Evolutionary conservation across 2,113 vertebrate species (phyloP).

Genomic region (Cisticola juncidis): DNA sequence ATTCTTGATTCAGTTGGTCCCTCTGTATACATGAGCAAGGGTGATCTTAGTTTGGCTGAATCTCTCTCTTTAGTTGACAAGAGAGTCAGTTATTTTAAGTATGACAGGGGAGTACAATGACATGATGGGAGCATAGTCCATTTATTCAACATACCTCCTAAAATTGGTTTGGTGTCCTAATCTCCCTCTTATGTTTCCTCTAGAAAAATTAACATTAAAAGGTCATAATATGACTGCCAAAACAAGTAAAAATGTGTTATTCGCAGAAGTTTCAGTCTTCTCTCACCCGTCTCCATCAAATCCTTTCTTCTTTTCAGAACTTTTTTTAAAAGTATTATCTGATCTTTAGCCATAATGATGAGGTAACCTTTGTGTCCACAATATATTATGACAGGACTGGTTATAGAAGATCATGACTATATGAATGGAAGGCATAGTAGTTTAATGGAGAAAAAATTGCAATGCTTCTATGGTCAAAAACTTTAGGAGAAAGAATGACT

Average conservation of each 20-base stretch:
- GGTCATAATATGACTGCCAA: neutral
- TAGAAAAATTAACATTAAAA: neutral
- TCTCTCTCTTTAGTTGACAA: neutral
- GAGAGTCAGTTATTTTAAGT: neutral
- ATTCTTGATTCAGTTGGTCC: fast-evolving
- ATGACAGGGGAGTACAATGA: neutral
- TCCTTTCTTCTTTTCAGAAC: neutral
- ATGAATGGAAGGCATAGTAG: neutral
- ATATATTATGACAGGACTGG: neutral
- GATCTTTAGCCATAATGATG: neutral
- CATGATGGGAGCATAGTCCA: fast-evolving
- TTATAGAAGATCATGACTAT: neutral
- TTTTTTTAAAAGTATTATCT: neutral
- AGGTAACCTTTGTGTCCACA: neutral
- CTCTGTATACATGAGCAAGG: neutral
- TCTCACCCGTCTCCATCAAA: fast-evolving
- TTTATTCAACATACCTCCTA: neutral
- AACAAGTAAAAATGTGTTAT: neutral
- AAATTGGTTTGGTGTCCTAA: neutral
- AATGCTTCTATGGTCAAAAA: neutral
- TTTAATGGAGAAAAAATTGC: neutral
- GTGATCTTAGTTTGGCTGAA: neutral
- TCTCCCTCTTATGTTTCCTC: neutral
- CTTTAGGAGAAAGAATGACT: neutral
- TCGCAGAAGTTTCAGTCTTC: neutral